A percentile compares a stretch with the other conserved stretches of the same genome.
These are phyloP conservation scores for Cassiopea xamachana DNA, from an alignment of 30 jellyfish, hydroid and myxozoan genomes.

Conservation along the genomic window DNA sequence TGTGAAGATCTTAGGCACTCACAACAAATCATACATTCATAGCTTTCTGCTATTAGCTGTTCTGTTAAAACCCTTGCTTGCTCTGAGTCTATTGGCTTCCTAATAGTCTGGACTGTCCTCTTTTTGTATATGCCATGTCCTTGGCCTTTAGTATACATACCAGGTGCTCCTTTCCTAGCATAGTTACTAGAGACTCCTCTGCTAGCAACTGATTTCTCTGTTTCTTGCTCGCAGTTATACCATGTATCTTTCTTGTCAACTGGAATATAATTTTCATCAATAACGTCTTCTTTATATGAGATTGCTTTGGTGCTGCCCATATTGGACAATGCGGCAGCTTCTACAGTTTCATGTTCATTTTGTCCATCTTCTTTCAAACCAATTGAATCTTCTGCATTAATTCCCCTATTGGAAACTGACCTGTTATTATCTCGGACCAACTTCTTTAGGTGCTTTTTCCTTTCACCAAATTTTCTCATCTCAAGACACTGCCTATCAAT, in stretches of 20 bases:
- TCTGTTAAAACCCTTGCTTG: conserved; percentile 89
- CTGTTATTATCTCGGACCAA: too few species aligned
- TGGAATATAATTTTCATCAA: conserved; percentile 29
- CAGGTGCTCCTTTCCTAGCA: background rate
- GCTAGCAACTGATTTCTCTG: background rate
- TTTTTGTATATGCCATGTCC: background rate
- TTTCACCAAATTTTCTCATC: background rate
- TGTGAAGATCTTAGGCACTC: conserved; percentile 79
- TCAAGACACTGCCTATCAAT: background rate
- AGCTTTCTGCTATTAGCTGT: conserved; percentile 83
- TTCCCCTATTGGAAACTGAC: too few species aligned
- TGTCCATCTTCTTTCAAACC: too few species aligned
- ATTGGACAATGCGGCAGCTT: too few species aligned
- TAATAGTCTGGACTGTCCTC: background rate
- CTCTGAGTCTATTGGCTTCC: conserved; percentile 85
- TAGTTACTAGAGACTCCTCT: background rate
- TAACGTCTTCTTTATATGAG: background rate
- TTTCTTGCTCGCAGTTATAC: too few species aligned
- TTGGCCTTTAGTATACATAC: background rate
- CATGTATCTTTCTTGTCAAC: too few species aligned
- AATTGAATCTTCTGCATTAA: too few species aligned
- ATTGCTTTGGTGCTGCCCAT: too few species aligned
- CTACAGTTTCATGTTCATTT: too few species aligned
- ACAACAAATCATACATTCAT: conserved; percentile 99
- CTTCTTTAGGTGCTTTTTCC: too few species aligned